Base-by-base conservation (phyloP, 2,113 vertebrate species). In the Urocynchramus pylzowi region DNA sequence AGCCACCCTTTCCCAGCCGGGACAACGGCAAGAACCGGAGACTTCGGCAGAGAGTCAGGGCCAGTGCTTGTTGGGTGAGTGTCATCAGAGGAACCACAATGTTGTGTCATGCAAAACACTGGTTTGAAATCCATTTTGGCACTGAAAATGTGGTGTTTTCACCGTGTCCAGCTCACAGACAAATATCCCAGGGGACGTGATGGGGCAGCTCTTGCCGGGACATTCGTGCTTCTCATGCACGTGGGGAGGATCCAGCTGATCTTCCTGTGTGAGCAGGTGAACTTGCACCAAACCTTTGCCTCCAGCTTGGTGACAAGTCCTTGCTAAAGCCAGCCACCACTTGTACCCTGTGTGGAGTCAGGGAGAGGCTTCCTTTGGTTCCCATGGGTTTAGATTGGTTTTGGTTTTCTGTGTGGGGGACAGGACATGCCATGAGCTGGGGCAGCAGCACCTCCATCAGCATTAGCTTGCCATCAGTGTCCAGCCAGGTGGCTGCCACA, bases 361-460 rank as follows among this genome's bases (percentile, higher is more conserved):
- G 41, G 61, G 24, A 84, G 52, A 50, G 30, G 30, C 23, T 93
- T 67, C 35, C 22, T 90, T 52, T 71, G 52, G 8, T 91, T 69
- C 33, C 68, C 16, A 1, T 21, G 54, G 18, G 10, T 50, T 69
- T 57, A 23, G 49, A 7, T 50, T 37, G 10, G 33, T 52, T 77
- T 76, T 84, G n/a, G 37, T 84, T 91, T 69, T 41, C 28, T 0
- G 0, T 63, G 47, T 2, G 6, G 52, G 10, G 39, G 16, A 39
- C 19, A 4, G 30, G 16, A 23, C 1, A 0, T 50, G 42, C 37
- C 8, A 1, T 27, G 21, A 1, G 1, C 8, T 49, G 41, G 30
- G 57, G 19, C 53, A 64, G 33, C 7, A 5, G 41, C 37, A 61
- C 16, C 26, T 92, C 63, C 16, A 1, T 7, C 52, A 61, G 26